Base-by-base conservation (phyloP, 2,888 invertebrate species). In the Epistrophella euchroma region DNA sequence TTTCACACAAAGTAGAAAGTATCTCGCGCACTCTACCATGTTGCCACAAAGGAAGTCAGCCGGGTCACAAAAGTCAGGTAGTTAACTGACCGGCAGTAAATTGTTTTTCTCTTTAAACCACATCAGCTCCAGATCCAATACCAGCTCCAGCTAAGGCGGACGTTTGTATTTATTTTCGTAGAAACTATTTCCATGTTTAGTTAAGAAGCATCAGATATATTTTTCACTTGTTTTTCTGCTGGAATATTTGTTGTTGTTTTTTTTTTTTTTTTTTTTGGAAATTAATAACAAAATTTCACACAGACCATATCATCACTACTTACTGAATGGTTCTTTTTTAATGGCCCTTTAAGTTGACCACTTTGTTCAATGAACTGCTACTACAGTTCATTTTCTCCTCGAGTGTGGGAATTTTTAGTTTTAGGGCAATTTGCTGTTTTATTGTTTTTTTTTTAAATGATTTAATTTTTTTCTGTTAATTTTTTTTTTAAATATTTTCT, bases 241-340 rank as follows among this genome's bases (percentile, higher is more conserved):
- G 35, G 13, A 35, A n/a, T n/a, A n/a, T n/a, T n/a, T n/a, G n/a
- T n/a, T n/a, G n/a, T n/a, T n/a, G n/a, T n/a, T n/a, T 37, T 40
- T 0, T 66, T 25, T 71, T 22, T 40, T 72, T 55, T 60, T 66
- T 45, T 75, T 84, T 86, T 86, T 70, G 19, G 68, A 77, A 76
- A 86, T 86, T 86, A 86, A 86, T 82, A 86, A 86, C 86, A 62
- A 81, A 82, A 86, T 82, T 82, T 86, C 85, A 86, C 77, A 86
- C 86, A 86, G 77, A 70, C 86, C 81, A 52, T 76, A 74, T 52
- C 66, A 85, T 66, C 72, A 75, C 50, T 64, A 55, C 40, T 17
- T 71, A 28, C 25, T n/a, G 25, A 17, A 35, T 58, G 35, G 79
- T 60, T 50, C 40, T 37, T 66, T 66, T 45, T 52, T 78, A 60